These are phyloP conservation scores for Motacilla tschutschensis DNA, from an alignment of 2,113 vertebrate genomes.

Conservation along the genomic window DNA sequence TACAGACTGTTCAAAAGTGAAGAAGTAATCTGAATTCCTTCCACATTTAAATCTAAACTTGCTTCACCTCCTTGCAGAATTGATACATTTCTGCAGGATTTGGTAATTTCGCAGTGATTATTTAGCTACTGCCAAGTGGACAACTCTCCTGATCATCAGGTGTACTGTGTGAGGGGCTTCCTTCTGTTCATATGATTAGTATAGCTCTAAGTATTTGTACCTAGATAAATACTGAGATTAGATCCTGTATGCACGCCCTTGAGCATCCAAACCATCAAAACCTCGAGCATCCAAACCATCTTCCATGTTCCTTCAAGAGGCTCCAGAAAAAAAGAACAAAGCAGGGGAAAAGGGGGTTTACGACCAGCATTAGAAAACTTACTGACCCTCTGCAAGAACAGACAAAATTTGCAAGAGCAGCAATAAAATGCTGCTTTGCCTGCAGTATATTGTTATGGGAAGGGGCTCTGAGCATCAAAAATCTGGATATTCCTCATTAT, in stretches of 20 bases:
- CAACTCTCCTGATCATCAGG: neutral
- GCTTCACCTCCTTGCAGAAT: neutral
- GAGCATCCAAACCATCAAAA: neutral
- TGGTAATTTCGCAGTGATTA: neutral
- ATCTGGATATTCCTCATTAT: neutral
- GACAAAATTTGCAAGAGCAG: neutral
- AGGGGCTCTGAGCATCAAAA: neutral
- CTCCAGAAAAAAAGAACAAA: neutral
- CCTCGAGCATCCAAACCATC: rapidly evolving
- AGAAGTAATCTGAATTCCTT: neutral
- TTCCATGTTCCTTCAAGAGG: neutral
- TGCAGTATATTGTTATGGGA: neutral
- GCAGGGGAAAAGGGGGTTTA: neutral
- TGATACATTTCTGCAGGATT: neutral
- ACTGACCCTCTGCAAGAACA: neutral
- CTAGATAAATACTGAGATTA: neutral
- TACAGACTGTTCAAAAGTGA: neutral
- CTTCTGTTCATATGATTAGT: neutral
- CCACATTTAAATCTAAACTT: neutral
- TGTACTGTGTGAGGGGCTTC: neutral
- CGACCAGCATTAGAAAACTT: neutral
- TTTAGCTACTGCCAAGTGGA: neutral
- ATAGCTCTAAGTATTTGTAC: neutral
- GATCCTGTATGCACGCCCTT: neutral
- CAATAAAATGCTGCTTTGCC: neutral